A percentile compares a stretch with the other conserved stretches of the same genome.
Conservation (phyloP, 2,888 invertebrate species). For the Plagodis dolabraria region DNA sequence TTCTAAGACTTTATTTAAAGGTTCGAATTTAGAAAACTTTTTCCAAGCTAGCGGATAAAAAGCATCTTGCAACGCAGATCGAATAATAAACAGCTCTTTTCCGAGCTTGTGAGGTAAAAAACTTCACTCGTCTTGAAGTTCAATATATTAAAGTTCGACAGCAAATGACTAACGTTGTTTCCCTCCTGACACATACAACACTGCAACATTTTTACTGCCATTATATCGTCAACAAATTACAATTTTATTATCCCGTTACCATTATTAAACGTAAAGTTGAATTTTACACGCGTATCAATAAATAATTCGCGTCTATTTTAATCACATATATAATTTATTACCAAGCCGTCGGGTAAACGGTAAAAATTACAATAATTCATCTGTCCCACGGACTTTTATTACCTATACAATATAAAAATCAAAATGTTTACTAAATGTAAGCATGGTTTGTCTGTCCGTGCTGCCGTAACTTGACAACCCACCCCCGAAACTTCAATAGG, state of each 20-base stretch:
- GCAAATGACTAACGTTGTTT: neutral
- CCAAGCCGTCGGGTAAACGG: slow-evolving; percentile 32
- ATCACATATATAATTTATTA: slow-evolving; percentile 32
- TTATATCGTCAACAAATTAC: slow-evolving; percentile 14
- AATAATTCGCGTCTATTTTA: slow-evolving; percentile 43
- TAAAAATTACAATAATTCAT: slow-evolving; percentile 40
- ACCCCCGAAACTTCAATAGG: too few species aligned
- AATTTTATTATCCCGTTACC: slow-evolving; percentile 14
- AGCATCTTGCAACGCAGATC: too few species aligned
- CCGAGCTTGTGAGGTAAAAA: too few species aligned
- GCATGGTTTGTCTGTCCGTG: too few species aligned
- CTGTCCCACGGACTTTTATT: slow-evolving; percentile 31
- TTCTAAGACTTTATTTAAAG: too few species aligned
- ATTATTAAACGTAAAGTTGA: slow-evolving; percentile 9
- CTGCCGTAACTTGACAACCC: too few species aligned
- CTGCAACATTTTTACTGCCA: slow-evolving; percentile 22
- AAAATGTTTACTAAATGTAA: too few species aligned
- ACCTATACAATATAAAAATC: slow-evolving; percentile 23
- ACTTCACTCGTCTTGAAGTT: too few species aligned
- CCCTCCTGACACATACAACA: slow-evolving; percentile 1
- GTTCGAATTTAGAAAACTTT: too few species aligned
- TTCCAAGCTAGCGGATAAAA: too few species aligned
- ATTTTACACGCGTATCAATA: slow-evolving; percentile 23
- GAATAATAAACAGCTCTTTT: too few species aligned
- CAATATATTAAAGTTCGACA: neutral